Evolutionary conservation across 2,888 invertebrate species (phyloP), one percentile per base, ranked within the genome.

Genomic region (Tenthredo distinguenda): DNA sequence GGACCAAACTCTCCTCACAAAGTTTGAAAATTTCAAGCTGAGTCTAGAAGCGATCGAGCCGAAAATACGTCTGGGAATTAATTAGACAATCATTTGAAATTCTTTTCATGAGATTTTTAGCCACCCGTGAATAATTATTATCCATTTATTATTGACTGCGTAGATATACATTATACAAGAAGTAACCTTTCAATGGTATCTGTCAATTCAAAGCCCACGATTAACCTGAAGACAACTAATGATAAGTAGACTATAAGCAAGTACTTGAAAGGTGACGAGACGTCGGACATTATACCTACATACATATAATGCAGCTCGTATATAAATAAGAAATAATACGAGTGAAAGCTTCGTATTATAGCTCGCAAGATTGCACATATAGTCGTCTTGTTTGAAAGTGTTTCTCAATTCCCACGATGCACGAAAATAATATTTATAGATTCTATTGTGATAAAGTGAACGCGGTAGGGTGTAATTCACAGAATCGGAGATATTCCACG

Each of bases 331-430:
- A 34, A 34, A 76, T 18, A 76, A 47, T 9, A 21, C 34, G 55
- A 55, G 77, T 77, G 77, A 77, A 77, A 77, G 77, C 77, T 26
- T 10, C 72, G 40, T 71, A 71, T 47, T n/a, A 71, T 47, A 47
- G 15, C 47, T 76, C 76, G 76, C 34, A 50, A 55, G 50, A 55
- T 77, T 77, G 77, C 31, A 50, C 50, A 31, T 15, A 43, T 26
- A 74, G 43, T 74, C 43, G 77, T 55, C 18, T 26, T 31, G 15
- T 47, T 76, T 31, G 50, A 77, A 77, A 55, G 77, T 77, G 21
- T 77, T 77, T n/a, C 43, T 72, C 10, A n/a, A 18, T 34, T 68
- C 5, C 12, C 34, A 18, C 34, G 18, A 68, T 31, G 18, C 40
- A 5, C 12, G 15, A 43, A 26, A 12, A 2, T 26, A 74, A n/a